Evolutionary conservation across 2,113 vertebrate species (phyloP).

Genomic region (Brachyhypopomus gauderio): DNA sequence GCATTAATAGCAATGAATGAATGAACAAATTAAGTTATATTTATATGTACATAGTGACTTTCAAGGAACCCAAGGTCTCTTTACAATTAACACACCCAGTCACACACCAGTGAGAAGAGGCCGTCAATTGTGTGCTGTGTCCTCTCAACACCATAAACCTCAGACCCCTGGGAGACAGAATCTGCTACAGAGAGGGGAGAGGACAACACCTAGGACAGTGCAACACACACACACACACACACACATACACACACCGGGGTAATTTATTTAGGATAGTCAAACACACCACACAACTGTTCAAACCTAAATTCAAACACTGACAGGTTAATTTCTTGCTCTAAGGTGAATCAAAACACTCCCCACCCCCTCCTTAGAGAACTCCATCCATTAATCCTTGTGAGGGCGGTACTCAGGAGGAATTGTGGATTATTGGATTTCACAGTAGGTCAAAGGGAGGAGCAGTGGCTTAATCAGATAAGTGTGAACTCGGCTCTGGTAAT

Average conservation of each 20-base stretch:
- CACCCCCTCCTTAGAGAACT: constrained; percentile 21
- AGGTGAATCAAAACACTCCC: background rate
- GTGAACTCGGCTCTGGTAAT: constrained; percentile 32
- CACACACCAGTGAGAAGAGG: too few relatives aligned
- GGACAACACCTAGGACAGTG: too few relatives aligned
- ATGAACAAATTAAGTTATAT: too few relatives aligned
- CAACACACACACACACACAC: too few relatives aligned
- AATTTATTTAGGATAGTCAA: background rate
- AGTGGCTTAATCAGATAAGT: constrained; percentile 54
- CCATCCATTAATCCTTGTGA: constrained; percentile 22
- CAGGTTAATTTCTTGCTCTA: background rate
- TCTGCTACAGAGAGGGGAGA: too few relatives aligned
- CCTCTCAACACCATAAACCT: too few relatives aligned
- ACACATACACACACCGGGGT: too few relatives aligned
- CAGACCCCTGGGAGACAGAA: too few relatives aligned
- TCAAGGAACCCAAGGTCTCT: too few relatives aligned
- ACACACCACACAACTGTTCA: background rate
- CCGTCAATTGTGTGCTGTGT: too few relatives aligned
- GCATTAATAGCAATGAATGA: background rate
- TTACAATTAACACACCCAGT: too few relatives aligned
- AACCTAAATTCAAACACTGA: background rate
- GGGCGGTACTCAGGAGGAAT: constrained; percentile 34
- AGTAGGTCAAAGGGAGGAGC: constrained; percentile 44
- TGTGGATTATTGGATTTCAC: constrained; percentile 53
- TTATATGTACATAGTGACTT: too few relatives aligned